Evolutionary conservation across 2,888 invertebrate genomes (phyloP), one percentile per base, ranked within the genome.

Genomic region (Spatulosminthurus flaviceps): DNA sequence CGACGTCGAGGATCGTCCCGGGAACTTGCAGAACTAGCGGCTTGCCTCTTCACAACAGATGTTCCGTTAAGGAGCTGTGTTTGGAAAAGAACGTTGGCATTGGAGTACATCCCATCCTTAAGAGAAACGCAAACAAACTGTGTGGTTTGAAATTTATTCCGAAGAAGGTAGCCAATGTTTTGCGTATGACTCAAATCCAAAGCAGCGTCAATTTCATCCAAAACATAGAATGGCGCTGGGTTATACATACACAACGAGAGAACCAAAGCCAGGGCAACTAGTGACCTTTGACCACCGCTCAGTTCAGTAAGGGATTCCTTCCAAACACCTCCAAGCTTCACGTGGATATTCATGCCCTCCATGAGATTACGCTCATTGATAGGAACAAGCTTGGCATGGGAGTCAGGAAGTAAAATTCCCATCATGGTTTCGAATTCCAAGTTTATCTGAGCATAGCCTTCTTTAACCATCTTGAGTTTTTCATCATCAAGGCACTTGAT

Each of bases 191-290:
- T 96, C 84, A 98, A 91, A 89, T 99, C 99, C 29, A 99, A 90
- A 11, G 98, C 99, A 0, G 99, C 98, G 88, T 99, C 99, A 74
- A 99, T 97, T 90, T 99, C 99, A 88, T 99, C 99, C 86, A 99
- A 90, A 88, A 99, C 97, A 89, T 99, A 99, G 21, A 99, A 91
- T 9, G 99, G 99, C 29, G 99, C 99, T 2, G 99, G 98, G 87
- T 97, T 96, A 89, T 97, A 99, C 86, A 95, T 91, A 86, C 98
- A 88, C 94, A 99, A 95, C 64, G 98, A 95, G 86, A 99, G 90
- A 86, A 99, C 96, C 80, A 99, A 91, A 0, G 98, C 97, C 77
- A 99, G 90, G 1, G 99, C 98, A 67, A 98, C 97, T 81, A 99
- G 90, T 11, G 98, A 97, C 85, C 96, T 91, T 89, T 98, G 97